phyloP scores from a whole-genome alignment of 2,797 vertebrate genomes.

The Semaprochilodus insignis region DNA sequence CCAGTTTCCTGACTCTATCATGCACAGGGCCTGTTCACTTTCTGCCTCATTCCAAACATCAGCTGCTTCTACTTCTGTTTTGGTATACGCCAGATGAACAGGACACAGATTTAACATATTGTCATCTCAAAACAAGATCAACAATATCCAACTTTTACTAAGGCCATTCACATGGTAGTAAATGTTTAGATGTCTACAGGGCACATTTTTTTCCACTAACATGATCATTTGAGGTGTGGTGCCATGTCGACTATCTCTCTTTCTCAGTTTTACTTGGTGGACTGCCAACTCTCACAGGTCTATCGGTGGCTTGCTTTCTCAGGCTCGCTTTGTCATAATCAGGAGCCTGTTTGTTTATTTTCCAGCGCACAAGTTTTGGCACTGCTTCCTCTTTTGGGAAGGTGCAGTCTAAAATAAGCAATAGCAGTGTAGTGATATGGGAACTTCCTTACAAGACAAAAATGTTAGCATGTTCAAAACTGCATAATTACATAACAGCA shows the following conservation, averaged over 20 bases:
- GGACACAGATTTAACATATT: slow-evolving; percentile 24
- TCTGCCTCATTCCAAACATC: not conserved
- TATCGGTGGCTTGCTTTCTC: slow-evolving; percentile 35
- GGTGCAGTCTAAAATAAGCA: slow-evolving; percentile 41
- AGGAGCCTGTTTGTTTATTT: slow-evolving; percentile 52
- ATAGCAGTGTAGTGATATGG: slow-evolving; percentile 27
- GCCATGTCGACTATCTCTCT: slow-evolving; percentile 36
- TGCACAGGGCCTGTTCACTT: slow-evolving; percentile 3
- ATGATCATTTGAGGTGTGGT: slow-evolving; percentile 53
- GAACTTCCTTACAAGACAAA: slow-evolving; percentile 32
- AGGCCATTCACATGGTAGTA: slow-evolving; percentile 25
- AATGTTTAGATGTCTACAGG: slow-evolving; percentile 26
- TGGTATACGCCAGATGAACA: slow-evolving; percentile 26
- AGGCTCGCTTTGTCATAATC: slow-evolving; percentile 35
- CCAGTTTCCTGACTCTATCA: not conserved
- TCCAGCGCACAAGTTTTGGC: slow-evolving; percentile 35
- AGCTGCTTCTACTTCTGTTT: slow-evolving; percentile 7
- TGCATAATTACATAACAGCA: slow-evolving; percentile 25
- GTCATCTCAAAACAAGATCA: slow-evolving; percentile 33
- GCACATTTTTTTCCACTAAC: slow-evolving; percentile 30
- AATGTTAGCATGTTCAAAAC: slow-evolving; percentile 33
- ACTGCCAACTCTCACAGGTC: slow-evolving; percentile 42
- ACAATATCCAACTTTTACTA: slow-evolving; percentile 24
- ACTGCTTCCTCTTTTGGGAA: slow-evolving; percentile 24
- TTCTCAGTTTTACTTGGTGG: slow-evolving; percentile 39